These are phyloP conservation scores for Harlomillsia oculata DNA, from an alignment of 1,140 invertebrate genomes.

Conservation along the genomic window DNA sequence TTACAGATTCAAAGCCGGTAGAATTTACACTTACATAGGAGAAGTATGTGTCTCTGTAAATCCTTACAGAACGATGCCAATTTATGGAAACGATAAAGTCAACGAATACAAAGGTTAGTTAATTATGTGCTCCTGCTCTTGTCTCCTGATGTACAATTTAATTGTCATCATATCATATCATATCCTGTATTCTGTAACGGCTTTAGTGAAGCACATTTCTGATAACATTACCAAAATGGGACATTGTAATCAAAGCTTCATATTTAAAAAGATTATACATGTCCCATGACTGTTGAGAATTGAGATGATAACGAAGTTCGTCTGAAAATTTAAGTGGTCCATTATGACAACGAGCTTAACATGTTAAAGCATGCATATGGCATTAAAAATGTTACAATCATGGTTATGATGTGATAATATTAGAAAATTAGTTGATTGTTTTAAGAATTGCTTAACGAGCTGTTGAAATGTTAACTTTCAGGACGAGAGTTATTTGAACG, in stretches of 20 bases:
- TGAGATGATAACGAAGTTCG: too few species aligned
- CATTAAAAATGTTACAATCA: background rate
- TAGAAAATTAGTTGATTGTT: background rate
- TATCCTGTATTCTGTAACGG: too few species aligned
- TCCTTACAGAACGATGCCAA: conserved; percentile 74
- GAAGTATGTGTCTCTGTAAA: conserved; percentile 88
- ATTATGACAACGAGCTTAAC: background rate
- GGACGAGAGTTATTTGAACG: conserved; percentile 86
- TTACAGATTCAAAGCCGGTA: conserved; percentile 73
- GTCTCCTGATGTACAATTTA: too few species aligned
- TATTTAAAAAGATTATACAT: too few species aligned
- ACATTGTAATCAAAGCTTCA: background rate
- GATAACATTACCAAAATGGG: background rate
- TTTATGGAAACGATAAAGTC: conserved; percentile 69
- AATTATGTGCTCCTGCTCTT: too few species aligned
- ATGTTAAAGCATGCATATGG: background rate
- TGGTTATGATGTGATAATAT: background rate
- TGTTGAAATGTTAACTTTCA: too few species aligned
- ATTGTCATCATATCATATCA: too few species aligned
- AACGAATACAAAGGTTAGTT: conserved; percentile 71
- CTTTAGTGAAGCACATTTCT: too few species aligned
- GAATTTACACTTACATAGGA: conserved; percentile 88
- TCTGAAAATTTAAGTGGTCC: background rate
- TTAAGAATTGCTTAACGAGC: too few species aligned
- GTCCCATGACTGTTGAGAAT: too few species aligned